Conservation (phyloP, 2,113 vertebrate genomes). For the Atlantisia rogersi region DNA sequence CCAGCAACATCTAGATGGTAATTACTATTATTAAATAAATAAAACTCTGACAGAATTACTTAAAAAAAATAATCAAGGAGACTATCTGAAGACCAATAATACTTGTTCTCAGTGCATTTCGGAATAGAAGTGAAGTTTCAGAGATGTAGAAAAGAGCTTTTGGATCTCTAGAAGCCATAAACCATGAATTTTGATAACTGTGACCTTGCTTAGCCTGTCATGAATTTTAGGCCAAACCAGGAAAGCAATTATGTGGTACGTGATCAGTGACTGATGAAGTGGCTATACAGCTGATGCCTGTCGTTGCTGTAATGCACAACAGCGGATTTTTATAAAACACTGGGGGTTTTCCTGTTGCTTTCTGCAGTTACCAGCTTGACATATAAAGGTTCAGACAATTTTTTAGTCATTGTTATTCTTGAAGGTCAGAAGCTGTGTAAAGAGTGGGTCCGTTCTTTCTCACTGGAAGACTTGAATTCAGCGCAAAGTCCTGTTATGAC, state of each 20-base stretch:
- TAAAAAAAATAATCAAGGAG: background rate
- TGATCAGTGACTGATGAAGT: background rate
- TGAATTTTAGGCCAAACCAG: background rate
- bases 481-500: background rate
- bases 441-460: background rate
- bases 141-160: background rate
- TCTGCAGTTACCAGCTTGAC: background rate
- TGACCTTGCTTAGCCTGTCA: background rate
- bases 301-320: background rate
- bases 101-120: background rate
- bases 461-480: background rate
- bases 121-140: background rate
- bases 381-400: background rate
- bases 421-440: background rate
- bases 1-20: background rate
- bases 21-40: background rate
- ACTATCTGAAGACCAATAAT: background rate
- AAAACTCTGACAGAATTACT: background rate
- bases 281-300: background rate
- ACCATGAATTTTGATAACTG: background rate
- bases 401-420: background rate
- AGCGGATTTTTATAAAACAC: background rate
- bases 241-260: background rate
- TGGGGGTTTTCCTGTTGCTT: background rate
- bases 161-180: background rate